Evolutionary conservation across 2,888 invertebrate genomes (phyloP).

Genomic region (Diarsia dahlii): DNA sequence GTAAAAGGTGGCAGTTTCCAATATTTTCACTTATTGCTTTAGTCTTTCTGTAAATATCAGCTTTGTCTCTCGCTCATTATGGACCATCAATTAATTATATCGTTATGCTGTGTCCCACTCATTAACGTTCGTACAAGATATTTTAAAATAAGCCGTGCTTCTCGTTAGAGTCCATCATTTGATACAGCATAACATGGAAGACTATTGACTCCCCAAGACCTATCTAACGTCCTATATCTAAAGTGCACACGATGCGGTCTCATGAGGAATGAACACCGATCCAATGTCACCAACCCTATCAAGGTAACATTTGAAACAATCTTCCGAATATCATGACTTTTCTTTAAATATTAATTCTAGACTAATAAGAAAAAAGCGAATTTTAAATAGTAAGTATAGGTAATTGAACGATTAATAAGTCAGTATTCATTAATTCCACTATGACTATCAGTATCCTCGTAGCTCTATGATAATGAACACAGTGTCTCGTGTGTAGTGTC

Average conservation of each 20-base stretch:
- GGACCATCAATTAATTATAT: constrained; percentile 32
- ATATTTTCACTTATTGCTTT: not conserved
- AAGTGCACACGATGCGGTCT: constrained; percentile 6
- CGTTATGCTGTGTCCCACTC: constrained; percentile 14
- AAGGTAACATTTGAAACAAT: constrained; percentile 17
- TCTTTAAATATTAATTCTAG: constrained; percentile 38
- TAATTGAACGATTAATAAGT: constrained; percentile 38
- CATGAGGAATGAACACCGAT: constrained; percentile 17
- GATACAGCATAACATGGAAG: constrained; percentile 45
- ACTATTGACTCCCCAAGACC: constrained; percentile 33
- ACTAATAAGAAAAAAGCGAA: constrained; percentile 44
- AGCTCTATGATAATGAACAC: constrained; percentile 56
- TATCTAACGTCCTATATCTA: constrained; percentile 22
- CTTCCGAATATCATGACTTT: constrained; percentile 20
- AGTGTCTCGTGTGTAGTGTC: constrained; percentile 45
- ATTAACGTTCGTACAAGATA: constrained; percentile 7
- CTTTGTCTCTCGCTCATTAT: constrained; percentile 4
- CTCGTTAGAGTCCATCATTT: not conserved
- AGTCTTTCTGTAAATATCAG: constrained; percentile 26
- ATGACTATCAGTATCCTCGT: constrained; percentile 13
- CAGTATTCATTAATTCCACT: constrained; percentile 18
- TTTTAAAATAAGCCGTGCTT: not conserved
- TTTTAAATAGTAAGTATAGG: constrained; percentile 34
- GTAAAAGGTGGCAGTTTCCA: constrained; percentile 8
- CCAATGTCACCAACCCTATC: constrained; percentile 1